Conservation (phyloP, 1,140 invertebrate genomes). For the Zelostemma sp. region DNA sequence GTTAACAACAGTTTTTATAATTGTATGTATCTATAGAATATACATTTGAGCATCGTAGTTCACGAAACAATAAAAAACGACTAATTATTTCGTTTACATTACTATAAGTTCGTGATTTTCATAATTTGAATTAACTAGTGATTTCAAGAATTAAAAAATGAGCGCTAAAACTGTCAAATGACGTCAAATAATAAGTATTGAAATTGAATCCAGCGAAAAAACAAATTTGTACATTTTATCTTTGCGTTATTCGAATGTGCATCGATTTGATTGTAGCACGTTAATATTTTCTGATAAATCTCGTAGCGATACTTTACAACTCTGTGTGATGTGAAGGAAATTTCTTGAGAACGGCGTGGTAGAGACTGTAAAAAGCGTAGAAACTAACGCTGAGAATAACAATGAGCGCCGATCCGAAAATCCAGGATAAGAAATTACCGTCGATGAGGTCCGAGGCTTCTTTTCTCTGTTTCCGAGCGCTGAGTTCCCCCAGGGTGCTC, state of each 20-base stretch:
- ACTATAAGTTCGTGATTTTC: too few species aligned
- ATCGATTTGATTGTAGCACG: background rate
- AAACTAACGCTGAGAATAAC: conserved; percentile 84
- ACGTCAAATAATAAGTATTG: background rate
- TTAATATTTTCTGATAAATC: background rate
- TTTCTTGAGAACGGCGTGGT: conserved; percentile 83
- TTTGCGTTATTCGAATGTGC: background rate
- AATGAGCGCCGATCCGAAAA: conserved; percentile 80
- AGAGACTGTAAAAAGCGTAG: conserved; percentile 87
- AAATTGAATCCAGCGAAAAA: conserved; percentile 1
- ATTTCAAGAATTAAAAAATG: too few species aligned
- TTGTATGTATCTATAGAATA: too few species aligned
- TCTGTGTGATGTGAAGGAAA: conserved; percentile 83
- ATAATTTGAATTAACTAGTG: too few species aligned
- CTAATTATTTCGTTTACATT: too few species aligned
- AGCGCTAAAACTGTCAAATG: too few species aligned
- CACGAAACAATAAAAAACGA: too few species aligned
- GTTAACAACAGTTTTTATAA: too few species aligned
- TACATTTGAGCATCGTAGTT: too few species aligned
- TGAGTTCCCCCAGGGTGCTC: conserved; percentile 66
- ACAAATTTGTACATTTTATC: conserved; percentile 1
- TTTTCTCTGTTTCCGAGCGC: conserved; percentile 63
- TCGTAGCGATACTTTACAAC: conserved; percentile 69
- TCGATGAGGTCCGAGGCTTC: conserved; percentile 78
- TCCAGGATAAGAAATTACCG: conserved; percentile 83